Base-by-base conservation (phyloP, 2,113 vertebrate species). In the Oenanthe melanoleuca region DNA sequence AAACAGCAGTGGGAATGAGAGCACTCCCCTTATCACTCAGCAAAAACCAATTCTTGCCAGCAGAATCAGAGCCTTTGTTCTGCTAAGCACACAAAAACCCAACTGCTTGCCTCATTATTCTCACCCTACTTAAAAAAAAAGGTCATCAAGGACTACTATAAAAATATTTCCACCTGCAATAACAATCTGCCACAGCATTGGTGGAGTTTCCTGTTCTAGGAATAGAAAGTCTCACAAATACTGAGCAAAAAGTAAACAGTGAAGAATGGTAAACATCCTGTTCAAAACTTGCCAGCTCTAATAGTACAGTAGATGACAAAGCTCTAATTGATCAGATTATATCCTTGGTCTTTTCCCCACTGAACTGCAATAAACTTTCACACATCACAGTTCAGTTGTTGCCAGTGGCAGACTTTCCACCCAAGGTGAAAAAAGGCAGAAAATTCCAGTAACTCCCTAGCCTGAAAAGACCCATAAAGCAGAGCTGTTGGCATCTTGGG, bases 131-230 rank as follows among this genome's bases (percentile, higher is more conserved):
- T 83, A 37, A 21, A 92, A 74, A 81, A 77, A 44, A 31, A 89
- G 83, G 34, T 37, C 50, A 86, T 59, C 60, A 88, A 86, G 60
- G 50, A 67, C 74, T 73, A 49, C 55, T 77, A 82, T 24, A 82
- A 93, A 94, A 95, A 56, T 91, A 94, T 74, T 96, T 93, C 93
- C 94, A 95, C 82, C 95, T 96, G 93, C 85, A 96, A 86, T 55
- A 95, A 89, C 87, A 95, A 95, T 96, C 88, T 88, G 75, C 85
- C 79, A 86, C 33, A 61, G 78, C 63, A 89, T 2, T 96, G 94
- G 94, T 96, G 95, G 94, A 96, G 95, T 90, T 96, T 94, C 94
- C 94, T 94, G 94, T 96, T 95, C 93, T 66, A 96, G 74, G 37
- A 96, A 93, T 95, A 96, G 87, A 88, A 80, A 92, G 59, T 12